phyloP scores from a whole-genome alignment of 2,113 vertebrate genomes.

The Gopherus flavomarginatus region DNA sequence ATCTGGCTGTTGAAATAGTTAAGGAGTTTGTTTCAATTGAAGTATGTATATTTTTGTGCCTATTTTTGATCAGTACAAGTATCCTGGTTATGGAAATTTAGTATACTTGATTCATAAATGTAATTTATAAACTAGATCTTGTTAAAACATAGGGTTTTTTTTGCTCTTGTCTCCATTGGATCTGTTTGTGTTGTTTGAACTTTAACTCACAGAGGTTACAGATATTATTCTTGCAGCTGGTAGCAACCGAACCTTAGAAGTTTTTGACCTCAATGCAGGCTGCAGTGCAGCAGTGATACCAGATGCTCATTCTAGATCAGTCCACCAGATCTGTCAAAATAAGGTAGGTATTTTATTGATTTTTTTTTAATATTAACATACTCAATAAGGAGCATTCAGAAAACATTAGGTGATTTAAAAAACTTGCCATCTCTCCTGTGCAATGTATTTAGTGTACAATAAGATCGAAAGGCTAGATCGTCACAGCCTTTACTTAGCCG shows the following conservation, averaged over 20 bases:
- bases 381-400: background rate
- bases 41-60: background rate
- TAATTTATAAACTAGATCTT: background rate
- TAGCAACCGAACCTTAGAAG: conserved; percentile 83
- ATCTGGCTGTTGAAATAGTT: background rate
- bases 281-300: conserved; percentile 76
- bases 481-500: background rate
- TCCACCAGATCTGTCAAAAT: conserved; percentile 90
- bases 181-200: background rate
- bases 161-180: background rate
- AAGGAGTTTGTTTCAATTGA: background rate
- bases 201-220: conserved; percentile 70
- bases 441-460: background rate
- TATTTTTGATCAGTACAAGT: background rate
- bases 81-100: background rate
- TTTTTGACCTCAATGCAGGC: conserved; percentile 89
- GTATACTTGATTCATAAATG: background rate
- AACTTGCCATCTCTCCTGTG: background rate
- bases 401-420: background rate
- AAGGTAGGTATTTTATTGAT: conserved; percentile 75
- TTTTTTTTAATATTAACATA: background rate
- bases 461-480: background rate
- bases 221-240: conserved; percentile 86
- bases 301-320: conserved; percentile 83
- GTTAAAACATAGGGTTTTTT: background rate